These are phyloP conservation scores for Alces alces DNA, from an alignment of 2,113 vertebrate genomes.

Conservation along the genomic window DNA sequence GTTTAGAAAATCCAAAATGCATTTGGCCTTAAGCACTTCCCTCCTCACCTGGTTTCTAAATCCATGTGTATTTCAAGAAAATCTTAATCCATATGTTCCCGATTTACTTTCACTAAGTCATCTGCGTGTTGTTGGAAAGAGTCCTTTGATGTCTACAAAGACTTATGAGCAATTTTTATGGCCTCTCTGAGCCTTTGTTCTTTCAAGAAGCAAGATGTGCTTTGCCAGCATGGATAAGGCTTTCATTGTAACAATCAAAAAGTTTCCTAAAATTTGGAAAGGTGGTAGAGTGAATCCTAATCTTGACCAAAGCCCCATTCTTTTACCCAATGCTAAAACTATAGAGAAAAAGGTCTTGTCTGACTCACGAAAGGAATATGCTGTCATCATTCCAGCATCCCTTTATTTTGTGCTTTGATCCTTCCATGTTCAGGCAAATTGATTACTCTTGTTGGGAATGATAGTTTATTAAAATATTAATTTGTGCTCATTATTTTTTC, in stretches of 20 bases:
- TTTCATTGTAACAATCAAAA: not conserved
- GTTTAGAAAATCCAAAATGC: constrained; percentile 44
- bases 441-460: not conserved
- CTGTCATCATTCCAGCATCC: not conserved
- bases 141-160: constrained; percentile 59
- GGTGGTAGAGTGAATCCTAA: not conserved
- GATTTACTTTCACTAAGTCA: constrained; percentile 63
- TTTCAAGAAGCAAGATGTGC: constrained; percentile 46
- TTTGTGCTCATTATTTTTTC: not conserved
- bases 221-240: not conserved
- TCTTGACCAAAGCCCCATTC: not conserved
- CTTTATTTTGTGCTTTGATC: not conserved
- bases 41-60: constrained; percentile 32
- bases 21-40: constrained; percentile 25
- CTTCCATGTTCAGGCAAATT: not conserved
- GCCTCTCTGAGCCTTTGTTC: constrained; percentile 37
- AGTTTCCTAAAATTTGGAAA: not conserved
- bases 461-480: constrained; percentile 36
- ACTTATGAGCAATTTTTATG: constrained; percentile 49
- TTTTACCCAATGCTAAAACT: not conserved
- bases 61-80: constrained; percentile 37
- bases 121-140: constrained; percentile 50
- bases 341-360: not conserved
- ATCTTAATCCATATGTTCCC: constrained; percentile 56
- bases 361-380: not conserved